phyloP scores from a whole-genome alignment of 1,140 invertebrate genomes.

The Cyclina sinensis region DNA sequence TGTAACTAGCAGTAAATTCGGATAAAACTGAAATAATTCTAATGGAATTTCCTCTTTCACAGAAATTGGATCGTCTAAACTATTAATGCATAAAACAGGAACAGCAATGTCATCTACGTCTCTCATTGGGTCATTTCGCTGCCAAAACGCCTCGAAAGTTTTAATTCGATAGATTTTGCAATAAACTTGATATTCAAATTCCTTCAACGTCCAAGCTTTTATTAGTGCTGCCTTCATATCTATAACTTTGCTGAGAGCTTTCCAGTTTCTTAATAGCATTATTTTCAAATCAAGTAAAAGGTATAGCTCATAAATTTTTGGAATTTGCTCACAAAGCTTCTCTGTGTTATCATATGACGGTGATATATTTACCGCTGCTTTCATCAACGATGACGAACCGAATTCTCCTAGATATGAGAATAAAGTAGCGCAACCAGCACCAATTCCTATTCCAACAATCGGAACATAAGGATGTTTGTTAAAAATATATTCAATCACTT shows the following conservation, averaged over 20 bases:
- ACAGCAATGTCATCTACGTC: conserved; percentile 84
- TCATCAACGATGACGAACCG: conserved; percentile 29
- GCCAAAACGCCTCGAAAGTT: conserved; percentile 80
- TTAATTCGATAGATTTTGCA: conserved; percentile 74
- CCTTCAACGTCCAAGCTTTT: conserved; percentile 71
- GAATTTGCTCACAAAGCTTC: conserved; percentile 58
- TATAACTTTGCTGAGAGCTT: conserved; percentile 72
- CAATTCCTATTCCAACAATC: conserved; percentile 64
- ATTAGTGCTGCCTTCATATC: conserved; percentile 72
- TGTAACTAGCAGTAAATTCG: conserved; percentile 81
- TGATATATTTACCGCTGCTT: conserved; percentile 42
- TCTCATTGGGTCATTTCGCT: conserved; percentile 73
- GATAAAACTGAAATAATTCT: conserved; percentile 81
- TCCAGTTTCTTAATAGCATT: conserved; percentile 73
- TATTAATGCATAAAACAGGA: conserved; percentile 83
- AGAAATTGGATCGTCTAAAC: conserved; percentile 81
- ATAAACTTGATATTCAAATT: conserved; percentile 76
- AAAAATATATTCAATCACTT: conserved; percentile 69
- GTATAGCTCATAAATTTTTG: conserved; percentile 77
- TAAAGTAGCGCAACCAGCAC: conserved; percentile 69
- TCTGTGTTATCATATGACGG: conserved; percentile 50
- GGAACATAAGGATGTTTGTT: conserved; percentile 60
- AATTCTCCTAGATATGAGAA: conserved; percentile 77
- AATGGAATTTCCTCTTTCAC: conserved; percentile 77
- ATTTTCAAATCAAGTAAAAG: conserved; percentile 74